These are phyloP conservation scores for Amiota mariae DNA, from an alignment of 2,888 invertebrate species.

Conservation along the genomic window DNA sequence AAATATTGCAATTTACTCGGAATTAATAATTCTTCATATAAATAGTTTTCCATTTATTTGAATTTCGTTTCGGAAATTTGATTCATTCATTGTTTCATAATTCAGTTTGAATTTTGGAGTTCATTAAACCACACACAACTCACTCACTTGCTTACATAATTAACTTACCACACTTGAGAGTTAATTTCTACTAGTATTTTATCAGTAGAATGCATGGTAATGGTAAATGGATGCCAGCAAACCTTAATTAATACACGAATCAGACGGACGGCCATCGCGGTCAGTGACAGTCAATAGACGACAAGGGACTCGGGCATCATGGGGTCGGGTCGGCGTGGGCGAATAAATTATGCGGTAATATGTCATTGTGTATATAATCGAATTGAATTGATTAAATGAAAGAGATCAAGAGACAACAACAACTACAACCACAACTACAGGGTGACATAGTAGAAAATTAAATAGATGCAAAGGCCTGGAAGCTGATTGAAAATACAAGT, in stretches of 20 bases:
- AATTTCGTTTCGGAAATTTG: not conserved
- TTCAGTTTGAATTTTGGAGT: slow-evolving; percentile 42
- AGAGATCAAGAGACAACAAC: not conserved
- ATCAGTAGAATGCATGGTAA: slow-evolving; percentile 47
- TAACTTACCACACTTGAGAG: slow-evolving; percentile 62
- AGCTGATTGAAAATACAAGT: not conserved
- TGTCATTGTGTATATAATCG: slow-evolving; percentile 40
- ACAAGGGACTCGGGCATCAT: no score
- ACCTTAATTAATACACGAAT: slow-evolving; percentile 59
- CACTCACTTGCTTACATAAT: slow-evolving; percentile 56
- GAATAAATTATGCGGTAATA: slow-evolving; percentile 60
- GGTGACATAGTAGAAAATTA: not conserved
- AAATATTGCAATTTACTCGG: no score
- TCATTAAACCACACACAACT: slow-evolving; percentile 52
- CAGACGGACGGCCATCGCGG: slow-evolving; percentile 34
- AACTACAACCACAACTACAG: not conserved
- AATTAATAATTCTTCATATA: no score
- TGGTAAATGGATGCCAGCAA: no score
- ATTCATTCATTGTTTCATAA: not conserved
- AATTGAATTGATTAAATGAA: no score
- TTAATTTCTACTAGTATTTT: slow-evolving; percentile 58
- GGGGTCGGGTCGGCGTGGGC: slow-evolving; percentile 15
- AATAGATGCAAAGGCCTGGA: no score
- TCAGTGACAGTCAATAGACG: not conserved
- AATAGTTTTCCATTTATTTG: no score